Conservation (phyloP, 35 echinoderm and acorn worm genomes). For the Nesometra sesokonis region DNA sequence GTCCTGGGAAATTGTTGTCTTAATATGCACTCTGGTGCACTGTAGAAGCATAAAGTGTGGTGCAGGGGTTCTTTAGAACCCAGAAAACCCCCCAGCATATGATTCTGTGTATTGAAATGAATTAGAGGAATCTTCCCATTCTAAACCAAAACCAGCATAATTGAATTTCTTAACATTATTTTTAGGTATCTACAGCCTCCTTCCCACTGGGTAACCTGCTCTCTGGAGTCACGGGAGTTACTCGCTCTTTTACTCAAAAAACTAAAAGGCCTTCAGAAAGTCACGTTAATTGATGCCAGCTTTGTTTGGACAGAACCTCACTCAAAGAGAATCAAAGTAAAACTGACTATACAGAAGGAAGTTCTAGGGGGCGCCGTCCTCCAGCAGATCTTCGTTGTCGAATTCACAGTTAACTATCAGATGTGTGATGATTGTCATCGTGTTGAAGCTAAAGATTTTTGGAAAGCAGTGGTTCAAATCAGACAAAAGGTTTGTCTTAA, state of each 20-base stretch:
- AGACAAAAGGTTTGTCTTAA: conserved; percentile 90
- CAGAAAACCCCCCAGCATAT: too few relatives aligned
- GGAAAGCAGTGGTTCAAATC: conserved; percentile 90
- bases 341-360: conserved; percentile 87
- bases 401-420: conserved; percentile 77
- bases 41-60: too few relatives aligned
- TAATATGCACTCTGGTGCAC: too few relatives aligned
- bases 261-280: conserved; percentile 86
- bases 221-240: conserved; percentile 81
- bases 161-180: too few relatives aligned
- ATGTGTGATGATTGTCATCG: conserved; percentile 89
- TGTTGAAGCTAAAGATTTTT: conserved; percentile 86
- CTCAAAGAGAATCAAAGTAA: conserved; percentile 84
- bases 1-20: too few relatives aligned
- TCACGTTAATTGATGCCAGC: conserved; percentile 65
- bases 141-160: too few relatives aligned
- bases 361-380: conserved; percentile 76
- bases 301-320: conserved; percentile 98
- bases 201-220: conserved; percentile 50
- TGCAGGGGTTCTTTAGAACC: too few relatives aligned
- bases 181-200: conserved; percentile 95
- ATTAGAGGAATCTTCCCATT: too few relatives aligned
- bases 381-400: conserved; percentile 86
- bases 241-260: conserved; percentile 83
- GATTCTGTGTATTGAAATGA: too few relatives aligned